Evolutionary conservation across 1,140 invertebrate species (phyloP).

Genomic region (Uloborus diversus): DNA sequence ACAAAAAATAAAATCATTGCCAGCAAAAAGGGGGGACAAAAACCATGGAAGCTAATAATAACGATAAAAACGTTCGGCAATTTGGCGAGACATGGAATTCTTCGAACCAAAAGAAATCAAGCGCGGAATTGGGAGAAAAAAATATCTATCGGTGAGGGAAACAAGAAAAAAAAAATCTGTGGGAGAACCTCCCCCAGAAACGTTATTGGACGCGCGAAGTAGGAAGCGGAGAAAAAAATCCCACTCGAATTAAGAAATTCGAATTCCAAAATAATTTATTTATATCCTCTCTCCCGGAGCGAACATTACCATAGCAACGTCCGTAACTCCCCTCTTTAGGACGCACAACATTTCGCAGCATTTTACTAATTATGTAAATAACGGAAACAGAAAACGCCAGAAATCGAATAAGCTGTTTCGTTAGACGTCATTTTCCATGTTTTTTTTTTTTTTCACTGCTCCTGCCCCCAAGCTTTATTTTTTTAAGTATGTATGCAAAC

Average conservation of each 20-base stretch:
- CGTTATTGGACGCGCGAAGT: neutral
- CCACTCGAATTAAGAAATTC: conserved; percentile 54
- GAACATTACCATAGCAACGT: conserved; percentile 27
- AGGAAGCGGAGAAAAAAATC: neutral
- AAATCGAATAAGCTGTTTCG: conserved; percentile 38
- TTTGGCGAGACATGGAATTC: conserved; percentile 24
- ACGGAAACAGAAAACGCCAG: conserved; percentile 50
- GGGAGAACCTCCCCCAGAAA: conserved; percentile 3
- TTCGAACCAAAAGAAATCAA: conserved; percentile 1
- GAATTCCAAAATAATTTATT: conserved; percentile 55
- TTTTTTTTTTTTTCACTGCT: neutral
- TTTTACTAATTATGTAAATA: conserved; percentile 57
- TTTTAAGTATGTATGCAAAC: neutral
- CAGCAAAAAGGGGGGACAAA: neutral
- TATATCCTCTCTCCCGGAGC: conserved; percentile 9
- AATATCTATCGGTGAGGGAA: neutral
- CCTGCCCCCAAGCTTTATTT: conserved; percentile 26
- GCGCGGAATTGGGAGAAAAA: neutral
- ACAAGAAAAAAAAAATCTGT: neutral
- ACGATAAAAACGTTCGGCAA: neutral
- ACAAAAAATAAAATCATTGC: no score
- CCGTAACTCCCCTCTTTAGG: neutral
- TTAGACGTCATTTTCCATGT: neutral
- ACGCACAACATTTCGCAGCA: conserved; percentile 29
- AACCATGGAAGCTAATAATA: neutral